Base-by-base conservation (phyloP, 2,113 vertebrate genomes). In the Larimichthys polyactis region DNA sequence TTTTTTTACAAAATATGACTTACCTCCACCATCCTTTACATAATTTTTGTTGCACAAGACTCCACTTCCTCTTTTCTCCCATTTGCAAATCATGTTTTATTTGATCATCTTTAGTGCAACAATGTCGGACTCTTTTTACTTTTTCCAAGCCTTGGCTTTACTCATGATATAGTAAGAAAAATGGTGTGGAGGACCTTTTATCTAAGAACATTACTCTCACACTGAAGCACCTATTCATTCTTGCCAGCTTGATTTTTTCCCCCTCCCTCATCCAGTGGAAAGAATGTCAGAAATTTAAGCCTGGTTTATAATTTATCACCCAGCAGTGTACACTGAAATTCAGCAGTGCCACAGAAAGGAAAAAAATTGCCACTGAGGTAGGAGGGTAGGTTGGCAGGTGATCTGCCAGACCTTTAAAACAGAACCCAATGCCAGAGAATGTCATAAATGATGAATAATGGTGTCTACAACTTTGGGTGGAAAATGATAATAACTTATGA, bases 241-340 rank as follows among this genome's bases (percentile, higher is more conserved):
- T 20, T 79, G 75, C 75, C 87, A 78, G 64, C 54, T 71, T 63
- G 46, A 57, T 46, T 49, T 85, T 72, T 81, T 57, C 3, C 7
- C 15, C 10, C 65, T 63, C 3, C 15, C 29, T 51, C 36, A 44
- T 58, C 17, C 48, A 29, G 40, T 36, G 27, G 49, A 57, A 68
- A 64, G 27, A 69, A 72, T 32, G 55, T 46, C 15, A 57, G 8
- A 75, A 59, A 68, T 74, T 27, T 84, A 71, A 64, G 49, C 20
- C 51, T 36, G 49, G 57, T 12, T 66, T 43, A 73, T 75, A 79
- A 66, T 85, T 83, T 68, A 78, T 87, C 72, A 76, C 27, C 5
- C 4, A 86, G 63, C 43, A 48, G 64, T 11, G 16, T 14, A 51
- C 59, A 75, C 22, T 51, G 52, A 74, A 54, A 67, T 76, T 29